Conservation (phyloP, 2,113 vertebrate species). For the Epinephelus lanceolatus region DNA sequence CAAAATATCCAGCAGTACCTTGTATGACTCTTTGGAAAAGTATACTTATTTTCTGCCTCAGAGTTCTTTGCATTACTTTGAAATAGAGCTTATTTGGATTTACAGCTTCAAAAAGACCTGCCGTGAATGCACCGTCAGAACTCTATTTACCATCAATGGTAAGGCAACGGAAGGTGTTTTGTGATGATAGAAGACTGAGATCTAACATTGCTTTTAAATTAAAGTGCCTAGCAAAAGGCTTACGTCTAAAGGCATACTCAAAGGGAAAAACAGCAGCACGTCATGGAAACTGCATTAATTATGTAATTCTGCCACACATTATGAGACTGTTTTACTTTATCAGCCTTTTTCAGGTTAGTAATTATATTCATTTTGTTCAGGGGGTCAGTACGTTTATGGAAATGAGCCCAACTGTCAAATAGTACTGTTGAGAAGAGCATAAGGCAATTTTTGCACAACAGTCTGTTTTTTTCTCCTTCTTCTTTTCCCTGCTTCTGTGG, state of each 20-base stretch:
- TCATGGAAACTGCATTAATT: not conserved
- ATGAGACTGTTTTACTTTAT: not conserved
- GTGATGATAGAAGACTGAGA: not conserved
- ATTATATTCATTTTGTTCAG: conserved; percentile 18
- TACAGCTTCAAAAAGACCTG: conserved; percentile 12
- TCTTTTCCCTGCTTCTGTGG: not conserved
- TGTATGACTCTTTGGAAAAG: not conserved
- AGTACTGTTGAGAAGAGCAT: not conserved
- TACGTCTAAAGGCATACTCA: not conserved
- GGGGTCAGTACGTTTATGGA: not conserved
- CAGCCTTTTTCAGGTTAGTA: not conserved
- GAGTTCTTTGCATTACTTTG: not conserved
- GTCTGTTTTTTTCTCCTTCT: not conserved
- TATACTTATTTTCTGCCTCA: not conserved
- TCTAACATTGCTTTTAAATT: not conserved
- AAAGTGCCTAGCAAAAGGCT: not conserved
- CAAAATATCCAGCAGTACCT: not conserved
- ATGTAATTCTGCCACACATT: not conserved
- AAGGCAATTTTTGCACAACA: not conserved
- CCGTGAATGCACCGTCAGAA: not conserved
- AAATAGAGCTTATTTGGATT: conserved; percentile 11
- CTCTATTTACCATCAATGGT: conserved; percentile 7
- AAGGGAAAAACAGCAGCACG: not conserved
- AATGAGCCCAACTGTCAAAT: conserved; percentile 8
- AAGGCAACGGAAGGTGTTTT: conserved; percentile 6